A percentile compares a stretch with the other conserved stretches of the same genome.
phyloP scores from a whole-genome alignment of 1,140 invertebrate species.

The Dysdera silvatica region DNA sequence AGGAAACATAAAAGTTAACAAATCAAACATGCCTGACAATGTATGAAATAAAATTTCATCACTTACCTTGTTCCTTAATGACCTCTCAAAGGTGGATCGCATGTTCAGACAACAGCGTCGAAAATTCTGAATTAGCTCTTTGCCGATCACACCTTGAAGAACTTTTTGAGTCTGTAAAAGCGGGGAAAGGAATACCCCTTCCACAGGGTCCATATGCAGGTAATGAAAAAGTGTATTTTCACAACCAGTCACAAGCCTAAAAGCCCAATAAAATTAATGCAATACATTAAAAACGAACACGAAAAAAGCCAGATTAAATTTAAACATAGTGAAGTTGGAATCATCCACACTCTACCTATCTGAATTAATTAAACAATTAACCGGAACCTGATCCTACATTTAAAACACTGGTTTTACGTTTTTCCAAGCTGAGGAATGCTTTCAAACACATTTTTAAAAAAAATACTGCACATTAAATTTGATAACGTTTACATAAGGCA shows the following conservation, averaged over 20 bases:
- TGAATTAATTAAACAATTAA: no score
- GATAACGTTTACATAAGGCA: no score
- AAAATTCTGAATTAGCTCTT: constrained; percentile 41
- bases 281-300: no score
- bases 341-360: no score
- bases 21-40: not conserved
- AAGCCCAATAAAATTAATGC: constrained; percentile 21
- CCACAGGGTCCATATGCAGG: constrained; percentile 40
- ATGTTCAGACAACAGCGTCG: constrained; percentile 39
- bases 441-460: no score
- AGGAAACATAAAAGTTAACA: not conserved
- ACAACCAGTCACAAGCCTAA: constrained; percentile 39
- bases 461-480: no score
- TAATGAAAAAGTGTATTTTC: constrained; percentile 42
- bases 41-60: not conserved
- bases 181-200: constrained; percentile 41
- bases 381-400: no score
- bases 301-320: no score
- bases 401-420: no score
- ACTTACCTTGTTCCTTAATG: constrained; percentile 37
- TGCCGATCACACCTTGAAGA: constrained; percentile 19
- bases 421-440: no score
- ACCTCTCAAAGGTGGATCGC: constrained; percentile 39
- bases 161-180: constrained; percentile 21
- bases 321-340: no score